phyloP scores from a whole-genome alignment of 1,140 invertebrate species.

The Arion vulgaris region DNA sequence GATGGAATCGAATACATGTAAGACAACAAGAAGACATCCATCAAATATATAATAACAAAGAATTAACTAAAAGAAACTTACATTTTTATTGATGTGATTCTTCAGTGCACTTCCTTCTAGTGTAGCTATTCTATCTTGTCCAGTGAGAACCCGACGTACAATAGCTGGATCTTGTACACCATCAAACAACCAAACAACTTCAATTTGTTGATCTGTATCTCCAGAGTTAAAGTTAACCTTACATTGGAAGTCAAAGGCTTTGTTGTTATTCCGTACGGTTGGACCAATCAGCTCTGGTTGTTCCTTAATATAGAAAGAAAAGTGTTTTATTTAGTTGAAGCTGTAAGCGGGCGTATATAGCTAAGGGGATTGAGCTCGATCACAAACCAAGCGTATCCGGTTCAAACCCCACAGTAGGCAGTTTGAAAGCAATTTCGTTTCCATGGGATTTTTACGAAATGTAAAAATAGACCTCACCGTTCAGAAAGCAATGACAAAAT shows the following conservation, averaged over 20 bases:
- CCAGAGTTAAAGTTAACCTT: not conserved
- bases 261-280: not conserved
- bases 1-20: too few species aligned
- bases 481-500: too few species aligned
- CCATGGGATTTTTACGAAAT: too few species aligned
- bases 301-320: too few species aligned
- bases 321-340: too few species aligned
- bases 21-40: too few species aligned
- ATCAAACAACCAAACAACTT: constrained; percentile 32
- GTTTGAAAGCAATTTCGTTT: too few species aligned
- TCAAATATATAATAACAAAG: not conserved
- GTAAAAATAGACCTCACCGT: too few species aligned
- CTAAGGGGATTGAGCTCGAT: too few species aligned
- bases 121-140: not conserved
- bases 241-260: constrained; percentile 26
- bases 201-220: constrained; percentile 20
- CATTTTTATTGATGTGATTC: not conserved
- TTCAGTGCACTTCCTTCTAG: not conserved
- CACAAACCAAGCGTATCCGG: too few species aligned
- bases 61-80: not conserved
- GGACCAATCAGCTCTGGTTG: constrained; percentile 3
- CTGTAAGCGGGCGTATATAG: too few species aligned
- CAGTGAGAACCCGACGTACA: not conserved
- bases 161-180: not conserved
- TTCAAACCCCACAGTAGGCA: too few species aligned